These are phyloP conservation scores for Fringilla coelebs DNA, from an alignment of 2,797 vertebrate species.

Conservation along the genomic window DNA sequence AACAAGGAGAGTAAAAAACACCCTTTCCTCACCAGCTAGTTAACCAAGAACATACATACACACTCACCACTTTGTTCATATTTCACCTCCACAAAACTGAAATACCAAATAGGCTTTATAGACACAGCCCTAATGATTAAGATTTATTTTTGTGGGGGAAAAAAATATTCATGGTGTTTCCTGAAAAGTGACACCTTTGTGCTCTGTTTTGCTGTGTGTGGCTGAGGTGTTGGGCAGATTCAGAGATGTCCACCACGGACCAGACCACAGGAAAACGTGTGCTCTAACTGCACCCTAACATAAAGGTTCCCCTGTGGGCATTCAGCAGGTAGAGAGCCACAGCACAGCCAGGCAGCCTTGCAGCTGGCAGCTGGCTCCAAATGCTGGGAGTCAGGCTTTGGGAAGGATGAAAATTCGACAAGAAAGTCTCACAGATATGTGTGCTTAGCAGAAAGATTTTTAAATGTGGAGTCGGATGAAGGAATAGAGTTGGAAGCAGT, in stretches of 20 bases:
- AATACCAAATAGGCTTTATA: neutral
- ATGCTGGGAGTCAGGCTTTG: neutral
- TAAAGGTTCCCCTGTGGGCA: rapidly evolving
- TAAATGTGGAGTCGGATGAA: too few species aligned
- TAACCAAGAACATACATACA: neutral
- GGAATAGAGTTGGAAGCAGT: too few species aligned
- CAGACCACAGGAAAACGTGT: neutral
- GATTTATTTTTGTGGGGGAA: neutral
- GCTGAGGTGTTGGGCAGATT: neutral
- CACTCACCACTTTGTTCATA: neutral
- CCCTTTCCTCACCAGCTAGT: neutral
- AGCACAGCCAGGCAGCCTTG: rapidly evolving
- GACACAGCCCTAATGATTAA: neutral
- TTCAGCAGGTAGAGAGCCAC: neutral
- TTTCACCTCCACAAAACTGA: neutral
- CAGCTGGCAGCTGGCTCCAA: neutral
- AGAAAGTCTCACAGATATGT: too few species aligned
- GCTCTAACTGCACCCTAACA: neutral
- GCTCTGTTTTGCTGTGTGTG: rapidly evolving
- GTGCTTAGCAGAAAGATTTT: too few species aligned
- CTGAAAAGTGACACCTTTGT: neutral
- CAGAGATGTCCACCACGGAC: rapidly evolving
- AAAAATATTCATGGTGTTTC: neutral
- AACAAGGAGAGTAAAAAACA: neutral
- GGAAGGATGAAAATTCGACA: too few species aligned